Conservation (phyloP, 2,797 vertebrate species). For the Characodon lateralis region DNA sequence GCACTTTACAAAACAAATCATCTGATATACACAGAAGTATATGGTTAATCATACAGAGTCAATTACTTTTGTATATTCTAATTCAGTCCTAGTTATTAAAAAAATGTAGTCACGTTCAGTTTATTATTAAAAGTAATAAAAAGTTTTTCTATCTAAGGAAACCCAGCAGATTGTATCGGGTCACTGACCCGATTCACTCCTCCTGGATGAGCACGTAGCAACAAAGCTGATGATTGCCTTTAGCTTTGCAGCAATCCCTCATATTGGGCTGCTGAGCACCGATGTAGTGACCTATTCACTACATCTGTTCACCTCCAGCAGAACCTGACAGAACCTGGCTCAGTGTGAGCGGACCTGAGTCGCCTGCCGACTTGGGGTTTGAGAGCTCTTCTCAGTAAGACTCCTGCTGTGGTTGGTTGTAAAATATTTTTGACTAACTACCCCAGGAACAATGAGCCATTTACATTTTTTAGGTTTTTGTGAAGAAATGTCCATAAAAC, state of each 20-base stretch:
- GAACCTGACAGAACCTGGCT: not conserved
- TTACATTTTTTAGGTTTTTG: no score
- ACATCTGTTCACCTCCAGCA: not conserved
- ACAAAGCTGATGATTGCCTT: no score
- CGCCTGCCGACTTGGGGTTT: rapidly evolving
- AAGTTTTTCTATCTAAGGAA: no score
- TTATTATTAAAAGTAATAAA: no score
- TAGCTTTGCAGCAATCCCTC: not conserved
- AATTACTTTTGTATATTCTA: no score
- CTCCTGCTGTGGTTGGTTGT: not conserved
- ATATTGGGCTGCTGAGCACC: not conserved
- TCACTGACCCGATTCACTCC: not conserved
- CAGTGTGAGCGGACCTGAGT: not conserved
- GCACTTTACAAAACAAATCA: not conserved
- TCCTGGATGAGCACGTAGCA: not conserved
- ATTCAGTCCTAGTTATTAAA: no score
- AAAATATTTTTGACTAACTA: not conserved
- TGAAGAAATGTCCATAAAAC: no score
- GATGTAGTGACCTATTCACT: not conserved
- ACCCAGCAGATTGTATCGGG: not conserved
- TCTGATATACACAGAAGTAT: not conserved
- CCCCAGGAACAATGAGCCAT: no score
- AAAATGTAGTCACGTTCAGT: no score
- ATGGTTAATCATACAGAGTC: not conserved
- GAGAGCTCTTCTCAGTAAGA: not conserved